phyloP scores from a whole-genome alignment of 2,888 invertebrate species.

The Pandemis heparana region DNA sequence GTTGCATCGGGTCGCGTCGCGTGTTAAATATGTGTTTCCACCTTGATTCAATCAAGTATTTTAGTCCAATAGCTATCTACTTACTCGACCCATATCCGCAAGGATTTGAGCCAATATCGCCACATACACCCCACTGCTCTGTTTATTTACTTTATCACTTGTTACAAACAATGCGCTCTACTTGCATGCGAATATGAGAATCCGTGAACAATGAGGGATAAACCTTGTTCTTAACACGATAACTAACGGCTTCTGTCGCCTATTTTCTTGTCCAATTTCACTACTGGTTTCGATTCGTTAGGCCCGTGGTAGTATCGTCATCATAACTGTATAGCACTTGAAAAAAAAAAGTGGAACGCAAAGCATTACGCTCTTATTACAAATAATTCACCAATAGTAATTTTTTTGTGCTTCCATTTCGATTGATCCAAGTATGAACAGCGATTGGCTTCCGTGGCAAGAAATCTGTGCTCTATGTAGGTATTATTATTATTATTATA shows the following conservation, averaged over 20 bases:
- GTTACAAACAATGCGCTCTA: slow-evolving; percentile 27
- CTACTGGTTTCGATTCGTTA: slow-evolving; percentile 37
- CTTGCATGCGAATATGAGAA: slow-evolving; percentile 41
- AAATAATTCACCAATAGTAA: slow-evolving; percentile 6
- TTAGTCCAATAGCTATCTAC: too few species aligned
- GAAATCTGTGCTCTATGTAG: background rate
- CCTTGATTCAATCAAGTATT: too few species aligned
- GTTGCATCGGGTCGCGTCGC: too few species aligned
- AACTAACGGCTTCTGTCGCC: slow-evolving; percentile 19
- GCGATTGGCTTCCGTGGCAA: background rate
- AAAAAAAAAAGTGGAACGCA: slow-evolving; percentile 16
- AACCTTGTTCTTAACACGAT: slow-evolving; percentile 16
- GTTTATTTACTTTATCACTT: slow-evolving; percentile 1
- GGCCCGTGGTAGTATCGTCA: slow-evolving; percentile 23
- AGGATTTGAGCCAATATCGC: background rate
- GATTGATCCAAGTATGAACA: background rate
- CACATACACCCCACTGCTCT: slow-evolving; percentile 2
- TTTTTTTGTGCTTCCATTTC: background rate
- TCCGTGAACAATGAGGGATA: slow-evolving; percentile 34
- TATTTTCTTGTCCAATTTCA: slow-evolving; percentile 27
- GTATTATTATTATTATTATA: too few species aligned
- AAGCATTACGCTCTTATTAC: slow-evolving; percentile 13
- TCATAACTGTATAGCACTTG: slow-evolving; percentile 32
- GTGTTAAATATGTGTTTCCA: too few species aligned
- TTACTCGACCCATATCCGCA: background rate